Evolutionary conservation across 2,888 invertebrate species (phyloP), one percentile per base, ranked within the genome.

Genomic region (Eupithecia subfuscata): DNA sequence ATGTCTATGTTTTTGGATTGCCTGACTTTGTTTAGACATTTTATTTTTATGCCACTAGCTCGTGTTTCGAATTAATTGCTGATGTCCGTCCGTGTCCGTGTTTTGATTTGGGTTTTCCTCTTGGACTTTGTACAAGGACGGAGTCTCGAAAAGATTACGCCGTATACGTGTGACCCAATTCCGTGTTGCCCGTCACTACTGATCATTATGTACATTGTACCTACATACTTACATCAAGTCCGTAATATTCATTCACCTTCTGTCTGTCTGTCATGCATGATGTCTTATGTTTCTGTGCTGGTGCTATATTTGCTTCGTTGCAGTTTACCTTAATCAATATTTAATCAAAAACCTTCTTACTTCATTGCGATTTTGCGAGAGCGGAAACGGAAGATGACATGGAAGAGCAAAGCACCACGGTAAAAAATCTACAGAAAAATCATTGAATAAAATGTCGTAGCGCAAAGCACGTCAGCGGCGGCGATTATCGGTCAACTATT

Each of bases 401-500:
- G 11, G 52, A 56, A 22, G 22, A 25, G 22, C 1, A 56, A 22
- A 56, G 56, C n/a, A 22, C 11, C 11, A 25, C 12, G 56, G 12
- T 25, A 6, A 60, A 60, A 56, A 22, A 0, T 12, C 22, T 56
- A n/a, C 2, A 56, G n/a, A 22, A 2, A 22, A 22, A 56, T 22
- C n/a, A 56, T 22, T 60, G 14, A 60, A 25, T 56, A 56, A 22
- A 52, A 56, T 56, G 56, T n/a, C 52, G 52, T 56, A 56, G 56
- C 22, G 11, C 52, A 56, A 56, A 56, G 56, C 60, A 71, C 75
- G 73, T 71, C 77, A 69, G 63, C 18, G 64, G 63, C 18, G 64
- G 65, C 22, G 73, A 77, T 80, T 88, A 87, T 88, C 86, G 85
- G 85, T 84, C 86, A 82, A 74, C 74, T 75, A 67, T 82, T 82